phyloP scores from a whole-genome alignment of 1,140 invertebrate genomes.

The Delia radicum region DNA sequence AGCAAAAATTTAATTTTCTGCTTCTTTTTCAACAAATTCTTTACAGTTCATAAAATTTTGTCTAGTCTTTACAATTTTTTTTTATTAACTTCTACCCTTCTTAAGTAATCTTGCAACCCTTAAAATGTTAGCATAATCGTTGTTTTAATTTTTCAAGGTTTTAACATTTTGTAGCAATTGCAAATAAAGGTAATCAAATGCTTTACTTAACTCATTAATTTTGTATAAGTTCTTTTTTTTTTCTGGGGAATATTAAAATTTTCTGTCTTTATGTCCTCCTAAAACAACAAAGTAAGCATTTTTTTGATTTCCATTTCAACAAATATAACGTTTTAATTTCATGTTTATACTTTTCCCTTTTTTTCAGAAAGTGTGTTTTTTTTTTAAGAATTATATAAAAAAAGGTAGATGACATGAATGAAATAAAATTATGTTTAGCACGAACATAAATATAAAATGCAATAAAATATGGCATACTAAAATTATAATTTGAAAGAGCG shows the following conservation, averaged over 20 bases:
- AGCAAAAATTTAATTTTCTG: too few relatives aligned
- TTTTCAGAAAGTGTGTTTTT: neutral
- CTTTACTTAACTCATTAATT: constrained; percentile 17
- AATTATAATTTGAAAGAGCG: neutral
- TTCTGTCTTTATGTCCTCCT: neutral
- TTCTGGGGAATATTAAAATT: neutral
- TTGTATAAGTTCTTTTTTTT: neutral
- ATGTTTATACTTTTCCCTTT: neutral
- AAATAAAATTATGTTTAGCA: neutral
- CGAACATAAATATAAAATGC: neutral
- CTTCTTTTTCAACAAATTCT: too few relatives aligned
- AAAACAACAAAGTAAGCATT: neutral
- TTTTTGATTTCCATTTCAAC: neutral
- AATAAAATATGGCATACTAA: neutral
- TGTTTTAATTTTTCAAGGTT: neutral
- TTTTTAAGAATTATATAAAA: neutral
- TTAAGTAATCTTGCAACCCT: neutral
- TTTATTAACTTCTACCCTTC: neutral
- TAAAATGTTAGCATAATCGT: neutral
- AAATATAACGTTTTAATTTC: neutral
- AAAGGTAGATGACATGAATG: neutral
- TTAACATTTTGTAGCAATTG: neutral
- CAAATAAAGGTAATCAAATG: constrained; percentile 13
- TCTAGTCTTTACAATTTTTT: neutral
- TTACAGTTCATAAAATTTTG: neutral